These are phyloP conservation scores for Calephelis virginiensis DNA, from an alignment of 1,140 invertebrate genomes.

Conservation along the genomic window DNA sequence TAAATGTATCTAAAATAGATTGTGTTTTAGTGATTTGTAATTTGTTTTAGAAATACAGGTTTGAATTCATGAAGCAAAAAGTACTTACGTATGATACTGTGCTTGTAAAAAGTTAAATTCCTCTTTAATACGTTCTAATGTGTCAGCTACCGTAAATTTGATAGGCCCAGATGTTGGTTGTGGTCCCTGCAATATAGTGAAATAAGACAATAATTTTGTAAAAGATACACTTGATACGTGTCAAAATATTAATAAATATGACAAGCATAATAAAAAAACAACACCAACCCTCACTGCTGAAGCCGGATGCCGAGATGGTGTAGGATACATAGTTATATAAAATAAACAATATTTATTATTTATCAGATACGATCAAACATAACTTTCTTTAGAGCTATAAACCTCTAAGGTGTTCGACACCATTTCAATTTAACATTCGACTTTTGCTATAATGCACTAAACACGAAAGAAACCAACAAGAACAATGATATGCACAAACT, in stretches of 20 bases:
- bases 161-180: slow-evolving; percentile 92
- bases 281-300: slow-evolving; percentile 71
- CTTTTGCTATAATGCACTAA: slow-evolving; percentile 64
- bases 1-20: too few species aligned
- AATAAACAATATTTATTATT: slow-evolving; percentile 44
- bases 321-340: slow-evolving; percentile 63
- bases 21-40: too few species aligned
- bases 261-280: slow-evolving; percentile 41
- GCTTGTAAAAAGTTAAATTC: slow-evolving; percentile 99
- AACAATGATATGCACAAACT: slow-evolving; percentile 76
- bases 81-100: slow-evolving; percentile 97
- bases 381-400: slow-evolving; percentile 55
- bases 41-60: too few species aligned
- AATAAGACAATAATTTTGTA: slow-evolving; percentile 47
- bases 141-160: slow-evolving; percentile 97
- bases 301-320: slow-evolving; percentile 68
- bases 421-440: slow-evolving; percentile 53
- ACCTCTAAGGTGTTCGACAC: slow-evolving; percentile 46
- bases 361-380: slow-evolving; percentile 56
- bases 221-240: slow-evolving; percentile 19
- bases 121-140: slow-evolving; percentile 98
- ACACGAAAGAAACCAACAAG: slow-evolving; percentile 53
- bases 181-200: slow-evolving; percentile 86
- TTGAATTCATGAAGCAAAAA: background rate
- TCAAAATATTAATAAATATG: slow-evolving; percentile 16